A percentile compares a stretch with the other conserved stretches of the same genome.
These are phyloP conservation scores for Carassius carassius DNA, from an alignment of 2,113 vertebrate genomes.

Conservation along the genomic window DNA sequence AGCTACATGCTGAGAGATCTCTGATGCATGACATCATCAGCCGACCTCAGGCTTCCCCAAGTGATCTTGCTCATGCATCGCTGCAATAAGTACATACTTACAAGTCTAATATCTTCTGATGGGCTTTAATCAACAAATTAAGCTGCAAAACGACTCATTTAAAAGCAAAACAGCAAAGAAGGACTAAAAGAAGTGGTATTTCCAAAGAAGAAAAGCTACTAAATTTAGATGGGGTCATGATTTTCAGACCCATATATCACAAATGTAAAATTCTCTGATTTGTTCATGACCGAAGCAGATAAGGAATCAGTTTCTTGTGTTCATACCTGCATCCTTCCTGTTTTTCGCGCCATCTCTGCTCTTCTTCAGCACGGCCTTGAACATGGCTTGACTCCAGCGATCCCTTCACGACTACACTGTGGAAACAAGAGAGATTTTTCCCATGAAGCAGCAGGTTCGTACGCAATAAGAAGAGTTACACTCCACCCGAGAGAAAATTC, in stretches of 20 bases:
- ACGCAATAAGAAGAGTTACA: conserved; percentile 15
- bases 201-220: background rate
- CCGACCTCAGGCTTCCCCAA: background rate
- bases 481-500: background rate
- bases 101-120: background rate
- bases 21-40: background rate
- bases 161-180: too few relatives aligned
- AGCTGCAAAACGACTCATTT: background rate
- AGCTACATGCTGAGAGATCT: background rate
- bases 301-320: too few relatives aligned
- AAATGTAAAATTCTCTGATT: too few relatives aligned
- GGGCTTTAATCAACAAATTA: background rate
- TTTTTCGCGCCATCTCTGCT: conserved; percentile 91
- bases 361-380: conserved; percentile 97
- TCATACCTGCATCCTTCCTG: conserved; percentile 91
- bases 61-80: background rate
- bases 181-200: background rate
- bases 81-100: background rate
- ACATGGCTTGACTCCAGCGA: conserved; percentile 78
- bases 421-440: conserved; percentile 38
- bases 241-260: background rate
- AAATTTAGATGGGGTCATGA: background rate
- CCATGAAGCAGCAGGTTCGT: conserved; percentile 2
- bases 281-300: too few relatives aligned
- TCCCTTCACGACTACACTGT: conserved; percentile 62